These are phyloP conservation scores for Coregonus suidteri DNA, from an alignment of 2,797 vertebrate species.

Conservation along the genomic window DNA sequence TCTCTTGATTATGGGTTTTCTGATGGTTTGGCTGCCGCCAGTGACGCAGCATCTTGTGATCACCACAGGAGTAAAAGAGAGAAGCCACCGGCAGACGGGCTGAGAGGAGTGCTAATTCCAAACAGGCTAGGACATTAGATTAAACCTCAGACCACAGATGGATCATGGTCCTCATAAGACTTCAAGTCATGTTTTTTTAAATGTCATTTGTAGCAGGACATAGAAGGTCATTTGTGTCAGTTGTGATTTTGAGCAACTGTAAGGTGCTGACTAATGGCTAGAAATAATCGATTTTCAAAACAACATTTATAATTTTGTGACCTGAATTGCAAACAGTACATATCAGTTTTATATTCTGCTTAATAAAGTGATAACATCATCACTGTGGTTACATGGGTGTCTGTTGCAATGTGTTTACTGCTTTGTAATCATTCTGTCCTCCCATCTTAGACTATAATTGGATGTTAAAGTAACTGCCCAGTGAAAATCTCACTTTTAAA, in stretches of 20 bases:
- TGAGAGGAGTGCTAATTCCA: neutral
- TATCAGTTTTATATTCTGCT: neutral
- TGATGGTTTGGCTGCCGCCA: neutral
- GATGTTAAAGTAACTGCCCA: neutral
- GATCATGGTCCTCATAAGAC: neutral
- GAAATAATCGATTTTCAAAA: neutral
- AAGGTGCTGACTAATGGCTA: neutral
- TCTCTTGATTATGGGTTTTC: neutral
- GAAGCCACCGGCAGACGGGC: neutral
- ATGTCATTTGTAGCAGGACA: neutral
- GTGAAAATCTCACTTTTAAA: too few species aligned
- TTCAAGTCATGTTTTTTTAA: neutral
- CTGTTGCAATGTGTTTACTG: neutral
- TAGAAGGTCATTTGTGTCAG: neutral
- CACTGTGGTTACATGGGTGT: neutral
- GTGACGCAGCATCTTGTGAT: constrained; percentile 8
- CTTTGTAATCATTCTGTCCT: neutral
- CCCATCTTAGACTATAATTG: neutral
- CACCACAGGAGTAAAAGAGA: neutral
- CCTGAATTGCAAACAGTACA: neutral
- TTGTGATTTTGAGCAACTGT: neutral
- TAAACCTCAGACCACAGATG: neutral
- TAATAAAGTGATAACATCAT: constrained; percentile 2
- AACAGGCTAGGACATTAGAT: neutral
- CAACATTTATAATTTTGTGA: neutral